Evolutionary conservation across 2,797 vertebrate species (phyloP).

Genomic region (Mastacembelus armatus): DNA sequence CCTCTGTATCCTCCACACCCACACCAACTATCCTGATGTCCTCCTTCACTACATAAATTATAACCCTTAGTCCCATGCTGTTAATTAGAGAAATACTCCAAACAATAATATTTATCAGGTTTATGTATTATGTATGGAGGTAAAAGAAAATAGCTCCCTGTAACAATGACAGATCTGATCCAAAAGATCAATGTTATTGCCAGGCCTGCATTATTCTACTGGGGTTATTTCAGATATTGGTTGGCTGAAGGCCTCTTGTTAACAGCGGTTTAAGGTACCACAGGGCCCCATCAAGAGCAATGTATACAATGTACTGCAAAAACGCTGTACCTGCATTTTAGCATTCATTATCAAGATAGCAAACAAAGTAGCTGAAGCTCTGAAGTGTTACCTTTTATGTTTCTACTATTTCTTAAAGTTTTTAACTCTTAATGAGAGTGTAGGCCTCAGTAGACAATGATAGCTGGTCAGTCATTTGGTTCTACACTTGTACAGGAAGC

Average conservation of each 20-base stretch:
- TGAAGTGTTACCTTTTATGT: background rate
- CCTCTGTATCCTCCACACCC: no score
- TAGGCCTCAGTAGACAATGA: background rate
- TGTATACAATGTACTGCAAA: slow-evolving; percentile 9
- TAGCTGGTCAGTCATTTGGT: background rate
- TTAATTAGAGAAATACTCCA: slow-evolving; percentile 36
- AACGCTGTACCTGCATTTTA: slow-evolving; percentile 4
- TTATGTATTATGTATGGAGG: background rate
- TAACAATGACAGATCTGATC: slow-evolving; percentile 36
- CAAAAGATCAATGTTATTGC: slow-evolving; percentile 54
- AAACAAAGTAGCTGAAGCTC: background rate
- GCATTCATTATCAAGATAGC: slow-evolving; percentile 8
- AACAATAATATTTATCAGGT: slow-evolving; percentile 30
- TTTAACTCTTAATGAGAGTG: background rate
- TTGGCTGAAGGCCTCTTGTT: slow-evolving; percentile 38
- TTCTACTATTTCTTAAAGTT: slow-evolving; percentile 11
- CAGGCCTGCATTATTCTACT: slow-evolving; percentile 24
- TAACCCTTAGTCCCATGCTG: no score
- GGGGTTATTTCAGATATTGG: slow-evolving; percentile 33
- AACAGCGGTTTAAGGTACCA: slow-evolving; percentile 27
- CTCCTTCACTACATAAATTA: no score
- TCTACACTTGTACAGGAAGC: background rate
- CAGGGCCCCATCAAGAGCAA: slow-evolving; percentile 21
- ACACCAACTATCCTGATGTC: no score
- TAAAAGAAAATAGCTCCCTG: slow-evolving; percentile 27